A percentile compares a stretch with the other conserved stretches of the same genome.
These are phyloP conservation scores for Temnothorax nylanderi DNA, from an alignment of 1,140 invertebrate genomes.

Conservation along the genomic window DNA sequence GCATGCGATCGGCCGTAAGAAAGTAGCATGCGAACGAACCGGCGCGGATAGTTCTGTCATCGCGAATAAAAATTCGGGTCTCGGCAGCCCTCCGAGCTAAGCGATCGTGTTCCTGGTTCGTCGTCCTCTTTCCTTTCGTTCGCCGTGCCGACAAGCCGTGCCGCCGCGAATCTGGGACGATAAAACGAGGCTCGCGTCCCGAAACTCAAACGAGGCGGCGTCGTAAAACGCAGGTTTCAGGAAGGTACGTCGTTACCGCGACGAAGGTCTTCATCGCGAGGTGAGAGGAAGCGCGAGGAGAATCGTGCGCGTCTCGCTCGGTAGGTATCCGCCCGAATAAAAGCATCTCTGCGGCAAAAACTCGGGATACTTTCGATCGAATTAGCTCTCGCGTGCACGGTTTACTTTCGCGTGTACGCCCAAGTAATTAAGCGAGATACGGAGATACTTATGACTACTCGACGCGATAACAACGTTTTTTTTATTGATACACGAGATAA, in stretches of 20 bases:
- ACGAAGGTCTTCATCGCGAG: conserved; percentile 60
- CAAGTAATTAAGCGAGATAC: conserved; percentile 37
- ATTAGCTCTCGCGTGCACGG: conserved; percentile 34
- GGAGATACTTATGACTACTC: neutral
- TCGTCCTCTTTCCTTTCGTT: conserved; percentile 66
- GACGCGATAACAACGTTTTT: conserved; percentile 17
- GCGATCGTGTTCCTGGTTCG: conserved; percentile 71
- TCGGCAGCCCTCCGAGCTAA: conserved; percentile 61
- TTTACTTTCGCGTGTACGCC: conserved; percentile 48
- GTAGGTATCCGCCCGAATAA: conserved; percentile 18
- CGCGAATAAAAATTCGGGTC: conserved; percentile 67
- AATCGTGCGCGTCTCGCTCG: neutral
- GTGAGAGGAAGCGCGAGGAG: conserved; percentile 21
- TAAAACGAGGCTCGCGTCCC: conserved; percentile 70
- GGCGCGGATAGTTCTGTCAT: conserved; percentile 19
- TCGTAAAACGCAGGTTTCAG: conserved; percentile 70
- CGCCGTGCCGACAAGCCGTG: conserved; percentile 40
- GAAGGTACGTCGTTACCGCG: conserved; percentile 68
- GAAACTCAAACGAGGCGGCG: conserved; percentile 59
- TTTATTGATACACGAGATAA: neutral
- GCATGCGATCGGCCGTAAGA: conserved; percentile 21
- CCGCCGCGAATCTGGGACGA: conserved; percentile 68
- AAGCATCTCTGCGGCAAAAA: conserved; percentile 15
- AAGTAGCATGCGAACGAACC: conserved; percentile 46
- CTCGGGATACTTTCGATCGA: conserved; percentile 44